Base-by-base conservation (phyloP, 2,113 vertebrate genomes). In the Pseudopipra pipra region DNA sequence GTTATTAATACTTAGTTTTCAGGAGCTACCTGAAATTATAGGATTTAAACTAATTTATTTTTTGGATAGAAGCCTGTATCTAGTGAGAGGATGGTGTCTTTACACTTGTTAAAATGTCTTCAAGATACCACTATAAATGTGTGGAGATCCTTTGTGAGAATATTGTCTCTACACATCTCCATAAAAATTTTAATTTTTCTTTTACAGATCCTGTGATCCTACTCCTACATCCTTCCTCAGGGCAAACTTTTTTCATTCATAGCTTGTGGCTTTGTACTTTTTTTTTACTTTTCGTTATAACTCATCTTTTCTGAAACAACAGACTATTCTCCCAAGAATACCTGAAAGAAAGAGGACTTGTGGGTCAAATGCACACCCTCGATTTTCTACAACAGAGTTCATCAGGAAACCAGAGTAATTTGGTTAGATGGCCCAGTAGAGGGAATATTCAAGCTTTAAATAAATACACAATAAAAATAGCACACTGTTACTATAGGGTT, bases 381-480 rank as follows among this genome's bases (percentile, higher is more conserved):
- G 46, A 52, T 28, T 71, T 95, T 21, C n/a, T 75, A 30, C 58
- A 95, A 67, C 6, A 63, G 66, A 85, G 62, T 95, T 95, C 4
- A 1, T 97, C 96, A 95, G 63, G 21, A 95, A 94, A 93, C 43
- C 17, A 91, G 81, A 96, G 82, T 93, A 97, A 97, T 96, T 97
- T 96, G 75, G 63, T 96, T 96, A 96, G 92, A 95, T 97, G 63
- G 95, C 74, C 90, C 68, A 87, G 94, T 75, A 89, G 96, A 96
- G 55, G 44, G 89, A 98, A 98, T 97, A 97, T 97, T 97, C 97
- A 98, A 97, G 96, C 95, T 98, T 98, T 98, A 98, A 98, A 98
- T 98, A 98, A 98, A 98, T 98, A 98, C 97, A 98, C 97, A 98
- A 98, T 98, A 98, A 98, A 98, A 98, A 98, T 96, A 97, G 96